Evolutionary conservation across 2,113 vertebrate genomes (phyloP), one percentile per base, ranked within the genome.

Genomic region (Sarotherodon lohbergeri): DNA sequence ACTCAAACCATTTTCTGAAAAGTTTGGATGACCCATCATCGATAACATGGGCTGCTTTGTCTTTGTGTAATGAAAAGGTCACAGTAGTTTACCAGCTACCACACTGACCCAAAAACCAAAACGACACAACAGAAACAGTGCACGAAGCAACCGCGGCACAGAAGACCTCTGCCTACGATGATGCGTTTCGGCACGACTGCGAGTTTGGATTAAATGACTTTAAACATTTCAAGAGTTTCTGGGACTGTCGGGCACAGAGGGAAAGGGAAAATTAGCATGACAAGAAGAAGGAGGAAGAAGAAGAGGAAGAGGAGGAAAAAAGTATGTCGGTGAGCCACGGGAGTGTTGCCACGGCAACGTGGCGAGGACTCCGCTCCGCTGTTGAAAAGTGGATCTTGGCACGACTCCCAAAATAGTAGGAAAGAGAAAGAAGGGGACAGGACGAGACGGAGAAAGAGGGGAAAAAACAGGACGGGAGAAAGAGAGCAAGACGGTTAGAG

Each of bases 281-380:
- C 12, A 16, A 86, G 34, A 86, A 76, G 41, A 50, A 78, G 16
- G 24, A 48, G 16, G 19, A 27, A 22, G 41, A 63, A 52, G 48
- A 57, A 27, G 16, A n/a, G 7, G 36, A 39, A n/a, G 32, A 50
- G 9, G 27, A 82, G 68, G 54, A 61, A 41, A 22, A 78, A 86
- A 89, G 82, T 86, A 63, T 90, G 86, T 78, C 81, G 66, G 10
- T 43, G 81, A 86, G 85, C 88, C 46, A 68, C 83, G 92, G 81
- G 91, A 89, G 9, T 56, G 93, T 91, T 85, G 89, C 57, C 92
- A 94, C 87, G 87, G 88, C 78, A 94, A 94, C 92, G 41, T 52
- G 56, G 83, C 2, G 12, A 89, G 87, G 89, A 93, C 88, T 87
- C 89, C 24, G 46, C 82, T 90, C 91, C 24, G 61, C 82, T 81